These are phyloP conservation scores for Catonia carolina DNA, from an alignment of 2,888 invertebrate species.

Conservation along the genomic window DNA sequence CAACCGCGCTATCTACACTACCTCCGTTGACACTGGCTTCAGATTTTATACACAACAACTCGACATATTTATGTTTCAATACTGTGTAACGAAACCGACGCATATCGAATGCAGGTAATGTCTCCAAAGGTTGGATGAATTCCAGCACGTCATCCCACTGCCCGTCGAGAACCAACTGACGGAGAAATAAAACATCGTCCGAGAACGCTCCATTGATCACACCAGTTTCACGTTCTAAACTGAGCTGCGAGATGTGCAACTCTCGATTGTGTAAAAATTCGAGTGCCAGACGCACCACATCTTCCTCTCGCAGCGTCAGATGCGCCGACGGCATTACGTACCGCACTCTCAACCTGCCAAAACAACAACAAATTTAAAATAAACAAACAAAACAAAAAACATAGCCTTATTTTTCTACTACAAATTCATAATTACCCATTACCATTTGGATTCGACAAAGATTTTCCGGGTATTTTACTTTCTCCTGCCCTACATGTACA, in stretches of 20 bases:
- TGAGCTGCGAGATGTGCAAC: constrained; percentile 84
- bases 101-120: constrained; percentile 72
- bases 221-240: constrained; percentile 89
- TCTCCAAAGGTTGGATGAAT: constrained; percentile 88
- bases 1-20: constrained; percentile 85
- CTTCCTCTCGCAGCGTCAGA: constrained; percentile 79
- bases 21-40: constrained; percentile 71
- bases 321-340: constrained; percentile 75
- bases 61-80: constrained; percentile 87
- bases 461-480: too few species aligned
- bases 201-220: constrained; percentile 89
- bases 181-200: constrained; percentile 87
- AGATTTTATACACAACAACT: constrained; percentile 89
- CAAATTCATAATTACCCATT: neutral
- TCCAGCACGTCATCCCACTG: constrained; percentile 97
- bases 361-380: neutral
- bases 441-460: too few species aligned
- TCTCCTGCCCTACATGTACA: too few species aligned
- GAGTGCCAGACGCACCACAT: constrained; percentile 75
- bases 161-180: constrained; percentile 92
- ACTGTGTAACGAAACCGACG: constrained; percentile 75
- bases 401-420: neutral
- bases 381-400: constrained; percentile 13
- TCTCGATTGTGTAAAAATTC: constrained; percentile 85
- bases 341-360: constrained; percentile 37